These are phyloP conservation scores for Tenebrosternarchus preto DNA, from an alignment of 2,113 vertebrate species.

Conservation along the genomic window DNA sequence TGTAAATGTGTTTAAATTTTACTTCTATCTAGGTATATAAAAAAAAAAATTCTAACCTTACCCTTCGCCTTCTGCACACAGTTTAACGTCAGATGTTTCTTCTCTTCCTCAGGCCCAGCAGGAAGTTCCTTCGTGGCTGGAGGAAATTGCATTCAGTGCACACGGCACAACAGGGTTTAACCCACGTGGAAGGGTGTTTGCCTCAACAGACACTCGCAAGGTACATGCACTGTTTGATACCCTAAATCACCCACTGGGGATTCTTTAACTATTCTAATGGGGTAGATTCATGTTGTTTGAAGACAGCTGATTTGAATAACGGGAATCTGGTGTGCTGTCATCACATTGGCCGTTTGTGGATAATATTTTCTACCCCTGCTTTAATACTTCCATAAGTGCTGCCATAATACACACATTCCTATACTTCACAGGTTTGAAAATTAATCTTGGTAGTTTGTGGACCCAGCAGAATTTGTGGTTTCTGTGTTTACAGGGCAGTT, in stretches of 20 bases:
- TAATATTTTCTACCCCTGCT: too few relatives aligned
- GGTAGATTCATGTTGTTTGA: too few relatives aligned
- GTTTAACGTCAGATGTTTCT: not conserved
- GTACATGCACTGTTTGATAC: constrained; percentile 59
- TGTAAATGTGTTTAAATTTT: constrained; percentile 55
- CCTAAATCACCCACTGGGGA: too few relatives aligned
- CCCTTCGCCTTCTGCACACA: too few relatives aligned
- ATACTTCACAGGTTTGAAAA: not conserved
- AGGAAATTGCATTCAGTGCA: constrained; percentile 78
- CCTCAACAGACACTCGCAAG: constrained; percentile 76
- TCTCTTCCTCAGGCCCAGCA: constrained; percentile 83
- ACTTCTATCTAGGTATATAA: too few relatives aligned
- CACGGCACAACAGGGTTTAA: constrained; percentile 56
- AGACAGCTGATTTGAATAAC: too few relatives aligned
- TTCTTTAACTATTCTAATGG: not conserved
- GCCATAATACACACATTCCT: too few relatives aligned
- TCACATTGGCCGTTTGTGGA: too few relatives aligned
- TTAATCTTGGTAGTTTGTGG: too few relatives aligned
- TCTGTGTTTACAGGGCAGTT: constrained; percentile 30
- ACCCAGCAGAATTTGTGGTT: not conserved
- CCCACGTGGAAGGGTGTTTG: constrained; percentile 62
- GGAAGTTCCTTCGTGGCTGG: constrained; percentile 88
- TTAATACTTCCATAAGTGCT: too few relatives aligned
- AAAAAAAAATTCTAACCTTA: too few relatives aligned
- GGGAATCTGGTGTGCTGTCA: too few relatives aligned